Evolutionary conservation across 1,140 invertebrate genomes (phyloP), one percentile per base, ranked within the genome.

Genomic region (Philopotamus ludificatus): DNA sequence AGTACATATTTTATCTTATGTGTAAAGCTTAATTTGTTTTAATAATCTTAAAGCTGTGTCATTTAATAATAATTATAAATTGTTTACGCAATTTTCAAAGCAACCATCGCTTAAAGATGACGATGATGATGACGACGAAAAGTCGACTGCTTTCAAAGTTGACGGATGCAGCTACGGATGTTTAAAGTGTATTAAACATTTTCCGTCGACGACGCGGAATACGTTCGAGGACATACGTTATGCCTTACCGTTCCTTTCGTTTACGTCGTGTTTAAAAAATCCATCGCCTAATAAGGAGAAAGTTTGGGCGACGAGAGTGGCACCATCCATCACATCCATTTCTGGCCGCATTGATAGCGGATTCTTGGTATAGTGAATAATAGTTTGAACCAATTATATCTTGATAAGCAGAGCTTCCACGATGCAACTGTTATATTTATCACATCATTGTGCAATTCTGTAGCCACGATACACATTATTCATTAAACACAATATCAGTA

Each of bases 341-440:
- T 70, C 68, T 1, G 64, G 63, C 18, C 58, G 63, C 10, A 61
- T 70, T 26, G 68, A 70, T 62, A 70, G 68, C 44, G 68, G 68
- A 34, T 70, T 65, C 45, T 62, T 65, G 68, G 68, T 70, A 70
- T 47, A 39, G 41, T 60, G 20, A 18, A 4, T 7, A 34, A 34
- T 7, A 34, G 28, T 34, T n/a, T 34, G 12, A 34, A 7, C 12
- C 28, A 34, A 7, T 7, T 34, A 12, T 34, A 12, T 34, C 28
- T 7, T 4, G 12, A 12, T 7, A 34, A 34, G 12, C 28, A n/a
- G n/a, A n/a, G 28, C 28, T 34, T 34, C 28, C 28, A 34, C 28
- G 12, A 34, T 12, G 28, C 28, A 34, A 34, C 4, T 12, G 12
- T 34, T 7, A n/a, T n/a, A n/a, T n/a, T n/a, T n/a, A n/a, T n/a